Base-by-base conservation (phyloP, 2,113 vertebrate species). In the Grus americana region DNA sequence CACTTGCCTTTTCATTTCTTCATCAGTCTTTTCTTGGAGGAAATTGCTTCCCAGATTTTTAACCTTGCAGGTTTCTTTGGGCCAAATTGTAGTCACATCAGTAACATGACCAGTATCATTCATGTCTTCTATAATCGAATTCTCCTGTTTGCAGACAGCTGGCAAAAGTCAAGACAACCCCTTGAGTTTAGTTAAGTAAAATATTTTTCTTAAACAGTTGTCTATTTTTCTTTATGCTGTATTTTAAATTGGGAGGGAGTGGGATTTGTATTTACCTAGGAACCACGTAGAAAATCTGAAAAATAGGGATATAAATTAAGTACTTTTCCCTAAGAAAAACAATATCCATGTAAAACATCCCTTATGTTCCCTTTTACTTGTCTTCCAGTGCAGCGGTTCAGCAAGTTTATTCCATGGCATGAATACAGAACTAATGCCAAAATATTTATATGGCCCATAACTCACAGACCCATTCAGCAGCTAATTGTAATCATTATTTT, bases 401-500 rank as follows among this genome's bases (percentile, higher is more conserved):
- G 21, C 15, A 47, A 68, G 62, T 90, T 95, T 75, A 44, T 54
- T 87, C 46, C 34, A 16, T 14, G 10, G 20, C 47, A 27, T 49
- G 61, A 95, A 61, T n/a, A 75, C 19, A 76, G 42, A 85, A 42
- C 16, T 24, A 47, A 75, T 63, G 49, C 32, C 82, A 94, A 95
- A 86, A 95, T 67, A 91, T 92, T 93, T 93, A 76, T 61, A 29
- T 32, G 36, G 79, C 24, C 14, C 42, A 46, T 74, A 96, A 94
- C 24, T 88, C 78, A 87, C 57, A 87, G 63, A 72, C 19, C n/a
- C 55, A 50, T 72, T 81, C 52, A 80, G 55, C 75, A 86, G 65
- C 79, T 95, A 84, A 92, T 81, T 70, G 79, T 50, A 70, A 75
- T 54, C 32, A 75, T 81, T 82, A 78, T 68, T 94, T 95, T 79